Conservation (phyloP, 1,140 invertebrate species). For the Globodera ellingtonae region DNA sequence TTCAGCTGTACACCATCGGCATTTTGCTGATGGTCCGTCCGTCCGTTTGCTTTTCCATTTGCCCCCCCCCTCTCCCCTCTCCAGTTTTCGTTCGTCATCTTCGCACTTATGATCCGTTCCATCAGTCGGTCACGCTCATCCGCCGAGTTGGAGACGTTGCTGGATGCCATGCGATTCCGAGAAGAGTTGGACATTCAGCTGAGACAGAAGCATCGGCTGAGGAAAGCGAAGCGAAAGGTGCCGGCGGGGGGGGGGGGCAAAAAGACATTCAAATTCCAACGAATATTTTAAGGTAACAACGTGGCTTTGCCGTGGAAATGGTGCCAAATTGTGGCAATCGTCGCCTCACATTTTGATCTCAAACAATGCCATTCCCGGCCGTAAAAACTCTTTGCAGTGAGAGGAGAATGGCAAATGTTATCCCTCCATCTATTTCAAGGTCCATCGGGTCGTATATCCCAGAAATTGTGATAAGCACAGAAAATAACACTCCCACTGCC, state of each 20-base stretch:
- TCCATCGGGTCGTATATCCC: constrained; percentile 33
- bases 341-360: constrained; percentile 37
- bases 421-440: background rate
- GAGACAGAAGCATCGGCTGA: constrained; percentile 44
- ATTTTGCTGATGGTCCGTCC: constrained; percentile 42
- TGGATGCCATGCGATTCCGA: constrained; percentile 50
- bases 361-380: constrained; percentile 17
- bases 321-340: constrained; percentile 35
- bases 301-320: constrained; percentile 37
- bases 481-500: background rate
- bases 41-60: background rate
- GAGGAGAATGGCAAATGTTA: constrained; percentile 2
- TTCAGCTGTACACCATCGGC: constrained; percentile 42
- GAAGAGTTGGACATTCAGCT: constrained; percentile 47
- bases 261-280: constrained; percentile 8
- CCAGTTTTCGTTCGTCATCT: constrained; percentile 42
- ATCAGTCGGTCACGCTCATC: constrained; percentile 39
- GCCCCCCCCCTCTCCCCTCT: background rate
- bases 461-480: constrained; percentile 33
- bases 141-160: constrained; percentile 43
- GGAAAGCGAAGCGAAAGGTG: constrained; percentile 52
- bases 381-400: constrained; percentile 42
- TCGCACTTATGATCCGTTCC: constrained; percentile 50
- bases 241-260: background rate
- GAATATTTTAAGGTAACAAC: constrained; percentile 33